These are phyloP conservation scores for Trissoscelio sp. DNA, from an alignment of 2,888 invertebrate species.

Conservation along the genomic window DNA sequence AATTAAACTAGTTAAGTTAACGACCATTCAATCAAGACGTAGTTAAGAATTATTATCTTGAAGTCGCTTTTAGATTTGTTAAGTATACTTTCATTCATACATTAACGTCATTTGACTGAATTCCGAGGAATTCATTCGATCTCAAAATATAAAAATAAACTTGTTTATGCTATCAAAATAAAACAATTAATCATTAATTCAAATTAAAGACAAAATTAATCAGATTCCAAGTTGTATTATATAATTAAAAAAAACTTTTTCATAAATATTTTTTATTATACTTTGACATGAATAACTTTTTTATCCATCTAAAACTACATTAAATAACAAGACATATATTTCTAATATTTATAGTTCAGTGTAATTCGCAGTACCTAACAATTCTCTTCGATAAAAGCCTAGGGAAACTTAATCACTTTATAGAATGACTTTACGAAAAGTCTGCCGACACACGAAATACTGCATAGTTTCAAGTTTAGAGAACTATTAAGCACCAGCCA, in stretches of 20 bases:
- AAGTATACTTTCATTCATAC: slow-evolving; percentile 41
- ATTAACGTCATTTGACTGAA: slow-evolving; percentile 26
- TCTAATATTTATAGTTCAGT: slow-evolving; percentile 1
- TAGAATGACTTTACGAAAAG: slow-evolving; percentile 74
- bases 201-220: too few relatives aligned
- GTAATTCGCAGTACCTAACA: slow-evolving; percentile 16
- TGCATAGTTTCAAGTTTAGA: slow-evolving; percentile 76
- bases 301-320: too few relatives aligned
- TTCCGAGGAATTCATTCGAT: slow-evolving; percentile 6
- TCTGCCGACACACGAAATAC: slow-evolving; percentile 47
- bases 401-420: slow-evolving; percentile 77
- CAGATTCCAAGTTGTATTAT: too few relatives aligned
- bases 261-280: too few relatives aligned
- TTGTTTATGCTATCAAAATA: too few relatives aligned
- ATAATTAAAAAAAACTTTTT: too few relatives aligned
- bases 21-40: slow-evolving; percentile 62
- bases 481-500: slow-evolving; percentile 27
- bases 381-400: slow-evolving; percentile 34
- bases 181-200: too few relatives aligned
- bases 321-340: too few relatives aligned
- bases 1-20: slow-evolving; percentile 67
- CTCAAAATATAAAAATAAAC: too few relatives aligned
- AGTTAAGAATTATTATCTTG: slow-evolving; percentile 62
- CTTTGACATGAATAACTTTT: too few relatives aligned
- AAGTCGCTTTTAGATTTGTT: slow-evolving; percentile 55